These are phyloP conservation scores for Rhynchomys soricoides DNA, from an alignment of 2,113 vertebrate species.

Conservation along the genomic window DNA sequence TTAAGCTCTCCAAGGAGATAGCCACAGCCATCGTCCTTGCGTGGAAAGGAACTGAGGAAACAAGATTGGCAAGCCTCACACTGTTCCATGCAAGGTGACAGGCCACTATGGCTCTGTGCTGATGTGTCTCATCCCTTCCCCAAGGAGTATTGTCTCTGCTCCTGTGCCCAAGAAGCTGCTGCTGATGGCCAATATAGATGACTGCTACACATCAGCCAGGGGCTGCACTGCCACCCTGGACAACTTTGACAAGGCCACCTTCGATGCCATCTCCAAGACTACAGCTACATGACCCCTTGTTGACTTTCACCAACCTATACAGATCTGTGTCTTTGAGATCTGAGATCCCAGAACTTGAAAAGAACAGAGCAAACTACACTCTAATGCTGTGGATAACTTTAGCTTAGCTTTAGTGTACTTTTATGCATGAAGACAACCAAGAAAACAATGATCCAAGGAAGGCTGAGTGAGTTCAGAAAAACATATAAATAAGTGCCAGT, in stretches of 20 bases:
- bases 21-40: not conserved
- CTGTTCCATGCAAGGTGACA: not conserved
- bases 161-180: not conserved
- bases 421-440: not conserved
- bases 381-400: not conserved
- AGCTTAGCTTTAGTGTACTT: not conserved
- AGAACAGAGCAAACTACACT: not conserved
- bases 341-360: not conserved
- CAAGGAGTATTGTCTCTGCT: not conserved
- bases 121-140: not conserved
- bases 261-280: not conserved
- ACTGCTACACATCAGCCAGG: not conserved
- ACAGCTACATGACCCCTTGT: not conserved
- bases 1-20: not conserved
- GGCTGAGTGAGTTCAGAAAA: not conserved
- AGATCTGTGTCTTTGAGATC: not conserved
- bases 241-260: not conserved
- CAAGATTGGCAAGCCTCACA: not conserved
- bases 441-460: not conserved
- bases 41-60: too few relatives aligned
- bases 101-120: not conserved
- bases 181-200: not conserved
- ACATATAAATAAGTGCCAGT: not conserved
- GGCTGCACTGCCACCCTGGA: not conserved
- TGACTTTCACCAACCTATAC: not conserved